Base-by-base conservation (phyloP, 1,140 invertebrate species). In the Lineus longissimus region DNA sequence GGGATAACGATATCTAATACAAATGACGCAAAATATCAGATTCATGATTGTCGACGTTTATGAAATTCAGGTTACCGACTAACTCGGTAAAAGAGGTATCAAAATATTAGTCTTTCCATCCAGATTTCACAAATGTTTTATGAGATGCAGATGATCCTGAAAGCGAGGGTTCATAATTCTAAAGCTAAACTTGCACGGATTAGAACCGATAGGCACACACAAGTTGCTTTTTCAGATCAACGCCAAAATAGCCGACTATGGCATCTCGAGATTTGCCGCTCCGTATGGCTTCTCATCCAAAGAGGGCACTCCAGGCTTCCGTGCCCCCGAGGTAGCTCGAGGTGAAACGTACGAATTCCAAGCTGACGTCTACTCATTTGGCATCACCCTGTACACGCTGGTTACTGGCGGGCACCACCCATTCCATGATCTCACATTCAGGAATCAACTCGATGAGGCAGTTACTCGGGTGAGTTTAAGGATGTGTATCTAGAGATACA, bases 191-290 rank as follows among this genome's bases (percentile, higher is more conserved):
- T n/a, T n/a, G n/a, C n/a, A n/a, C n/a, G n/a, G n/a, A n/a, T n/a
- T n/a, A n/a, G n/a, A n/a, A n/a, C n/a, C n/a, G n/a, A 4, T 51
- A 27, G n/a, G 6, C n/a, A 23, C 6, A 23, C 6, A 51, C n/a
- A 7, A 4, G n/a, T 7, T 51, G 6, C 15, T 15, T 25, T 55
- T 70, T 6, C 62, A 80, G 78, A 69, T 80, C 30, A 80, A 78
- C 68, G 78, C 73, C 7, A 80, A 80, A 69, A 73, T 80, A 27
- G 72, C 78, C 1, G 78, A 80, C 59, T 80, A 80, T 67, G 78
- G 78, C 0, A 80, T 80, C 55, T 72, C 78, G 0, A 66, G 75
- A 60, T 73, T 78, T 59, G 71, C 73, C 6, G 70, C 73, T n/a
- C 65, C 71, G 7, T 73, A 73, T 63, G 76, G 76, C 9, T 64